A percentile compares a stretch with the other conserved stretches of the same genome.
Evolutionary conservation across 2,888 invertebrate species (phyloP).

Genomic region (Synergus itoensis): DNA sequence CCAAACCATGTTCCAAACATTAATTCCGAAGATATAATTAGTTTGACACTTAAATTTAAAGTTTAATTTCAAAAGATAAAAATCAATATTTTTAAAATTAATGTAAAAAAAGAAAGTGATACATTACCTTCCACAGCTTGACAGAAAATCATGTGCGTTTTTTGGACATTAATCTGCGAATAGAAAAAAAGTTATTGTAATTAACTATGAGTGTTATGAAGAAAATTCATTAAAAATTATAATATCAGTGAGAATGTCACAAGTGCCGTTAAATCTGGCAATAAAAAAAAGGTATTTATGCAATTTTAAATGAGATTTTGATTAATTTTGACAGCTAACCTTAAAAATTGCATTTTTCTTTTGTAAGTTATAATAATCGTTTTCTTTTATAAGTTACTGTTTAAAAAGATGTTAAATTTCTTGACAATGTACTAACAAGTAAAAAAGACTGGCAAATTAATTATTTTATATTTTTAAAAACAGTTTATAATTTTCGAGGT

Average conservation of each 20-base stretch:
- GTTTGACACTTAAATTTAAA: not conserved
- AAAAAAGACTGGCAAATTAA: not conserved
- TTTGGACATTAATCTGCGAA: not conserved
- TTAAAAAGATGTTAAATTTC: not conserved
- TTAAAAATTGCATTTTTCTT: not conserved
- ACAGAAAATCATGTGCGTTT: conserved; percentile 22
- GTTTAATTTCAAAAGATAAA: not conserved
- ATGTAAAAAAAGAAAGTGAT: conserved; percentile 31
- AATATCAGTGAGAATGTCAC: conserved; percentile 49
- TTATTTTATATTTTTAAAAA: not conserved
- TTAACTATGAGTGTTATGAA: not conserved
- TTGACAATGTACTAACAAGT: not conserved
- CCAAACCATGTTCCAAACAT: too few relatives aligned
- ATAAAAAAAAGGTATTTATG: conserved; percentile 51
- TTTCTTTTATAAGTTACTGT: not conserved
- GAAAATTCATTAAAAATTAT: not conserved
- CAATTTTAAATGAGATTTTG: not conserved
- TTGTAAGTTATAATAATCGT: not conserved
- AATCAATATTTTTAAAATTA: conserved; percentile 14
- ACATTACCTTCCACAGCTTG: not conserved
- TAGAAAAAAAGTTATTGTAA: not conserved
- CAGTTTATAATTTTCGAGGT: not conserved
- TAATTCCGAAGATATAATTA: too few relatives aligned
- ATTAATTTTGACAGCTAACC: not conserved
- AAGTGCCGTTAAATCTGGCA: conserved; percentile 44